Evolutionary conservation across 2,888 invertebrate genomes (phyloP), one percentile per base, ranked within the genome.

Genomic region (Reticulitermes lucifugus): DNA sequence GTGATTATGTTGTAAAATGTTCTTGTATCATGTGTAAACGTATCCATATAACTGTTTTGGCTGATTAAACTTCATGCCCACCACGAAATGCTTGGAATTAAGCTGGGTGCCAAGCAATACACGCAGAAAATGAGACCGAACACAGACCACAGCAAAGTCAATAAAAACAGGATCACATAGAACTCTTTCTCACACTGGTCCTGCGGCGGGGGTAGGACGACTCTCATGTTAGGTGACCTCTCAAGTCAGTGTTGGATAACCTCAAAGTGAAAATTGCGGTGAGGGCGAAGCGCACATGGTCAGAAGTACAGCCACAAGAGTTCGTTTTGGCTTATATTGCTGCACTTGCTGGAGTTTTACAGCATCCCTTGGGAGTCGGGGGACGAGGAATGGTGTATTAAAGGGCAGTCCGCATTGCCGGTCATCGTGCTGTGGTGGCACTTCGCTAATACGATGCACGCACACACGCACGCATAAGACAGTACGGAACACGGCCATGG

Each of bases 1-100:
- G 1, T 65, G 65, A n/a, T 60, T n/a, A n/a, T 25, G 65, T 25
- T 21, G 60, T 21, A 60, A 21, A 60, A 6, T 21, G 60, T 60
- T 60, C 18, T 65, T 65, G 9, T 14, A 25, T 9, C 65, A 18
- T 18, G 18, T 55, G 18, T 55, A 18, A 55, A 55, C 18, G 7
- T 55, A 46, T 60, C 60, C 22, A 18, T 60, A 21, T 9, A 80
- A 60, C 60, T 80, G 80, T 80, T 21, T 80, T 41, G 21, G 35
- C 60, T 80, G 80, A 80, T 80, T 55, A 51, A 79, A 79, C 51
- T 79, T 80, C 59, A 22, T 29, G 35, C 80, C n/a, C 22, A 7
- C 60, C 22, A 55, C 41, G 21, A 35, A 14, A 73, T 1, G 7
- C 21, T 18, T 21, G 9, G 73, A 73, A 73, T 73, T 73, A 73